phyloP scores from a whole-genome alignment of 2,113 vertebrate genomes.

The Apteryx mantelli region DNA sequence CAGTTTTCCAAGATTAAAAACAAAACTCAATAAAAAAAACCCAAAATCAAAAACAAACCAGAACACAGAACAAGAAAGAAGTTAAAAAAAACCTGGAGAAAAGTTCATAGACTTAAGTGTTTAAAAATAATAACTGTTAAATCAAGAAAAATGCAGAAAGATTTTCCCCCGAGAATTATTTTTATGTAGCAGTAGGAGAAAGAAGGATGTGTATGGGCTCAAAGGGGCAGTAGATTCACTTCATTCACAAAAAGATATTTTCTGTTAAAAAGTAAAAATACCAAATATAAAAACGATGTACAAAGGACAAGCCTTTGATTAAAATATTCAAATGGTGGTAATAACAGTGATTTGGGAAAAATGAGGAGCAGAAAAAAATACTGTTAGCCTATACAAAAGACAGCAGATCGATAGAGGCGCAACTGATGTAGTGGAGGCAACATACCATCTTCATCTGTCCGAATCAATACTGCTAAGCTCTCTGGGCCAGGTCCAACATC shows the following conservation, averaged over 20 bases:
- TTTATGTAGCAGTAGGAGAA: neutral
- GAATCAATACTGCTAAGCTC: conserved; percentile 91
- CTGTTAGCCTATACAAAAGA: conserved; percentile 74
- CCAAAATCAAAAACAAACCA: conserved; percentile 25
- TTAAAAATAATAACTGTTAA: conserved; percentile 51
- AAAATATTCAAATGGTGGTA: conserved; percentile 38
- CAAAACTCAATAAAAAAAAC: neutral
- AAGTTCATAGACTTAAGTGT: conserved; percentile 36
- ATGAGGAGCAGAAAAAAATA: conserved; percentile 71
- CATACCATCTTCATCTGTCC: conserved; percentile 99
- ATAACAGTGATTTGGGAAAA: conserved; percentile 27
- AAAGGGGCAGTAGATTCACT: conserved; percentile 36
- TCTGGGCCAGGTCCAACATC: conserved; percentile 96
- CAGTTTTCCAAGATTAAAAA: conserved; percentile 69
- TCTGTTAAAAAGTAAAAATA: conserved; percentile 4
- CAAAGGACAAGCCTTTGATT: conserved; percentile 58
- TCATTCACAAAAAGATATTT: conserved; percentile 34
- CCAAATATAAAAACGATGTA: neutral
- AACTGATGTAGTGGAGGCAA: conserved; percentile 84
- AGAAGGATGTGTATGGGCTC: conserved; percentile 1
- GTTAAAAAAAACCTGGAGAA: conserved; percentile 55
- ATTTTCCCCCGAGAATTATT: neutral
- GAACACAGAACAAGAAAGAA: conserved; percentile 23
- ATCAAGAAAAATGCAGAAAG: conserved; percentile 49
- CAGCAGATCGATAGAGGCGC: conserved; percentile 74